Percentiles rank a stretch among this genome's conserved stretches.
phyloP scores from a whole-genome alignment of 2,113 vertebrate species.

The Gobius niger region DNA sequence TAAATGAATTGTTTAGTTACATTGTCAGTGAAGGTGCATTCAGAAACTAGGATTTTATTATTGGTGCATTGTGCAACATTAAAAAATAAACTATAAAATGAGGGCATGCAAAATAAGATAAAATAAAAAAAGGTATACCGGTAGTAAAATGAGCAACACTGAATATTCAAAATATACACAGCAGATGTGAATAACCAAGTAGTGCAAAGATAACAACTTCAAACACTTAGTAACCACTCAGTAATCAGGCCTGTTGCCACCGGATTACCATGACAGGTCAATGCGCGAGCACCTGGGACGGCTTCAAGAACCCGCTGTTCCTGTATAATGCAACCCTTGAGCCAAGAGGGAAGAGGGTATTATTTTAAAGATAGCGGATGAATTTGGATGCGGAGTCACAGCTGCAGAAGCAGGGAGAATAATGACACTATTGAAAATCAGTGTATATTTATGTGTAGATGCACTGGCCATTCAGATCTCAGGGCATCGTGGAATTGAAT shows the following conservation, averaged over 20 bases:
- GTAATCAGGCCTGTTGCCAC: conserved; percentile 36
- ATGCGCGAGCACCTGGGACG: conserved; percentile 23
- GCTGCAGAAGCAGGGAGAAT: conserved; percentile 8
- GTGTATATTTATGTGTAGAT: neutral
- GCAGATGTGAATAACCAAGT: too few species aligned
- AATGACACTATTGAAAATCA: conserved; percentile 8
- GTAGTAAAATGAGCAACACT: too few species aligned
- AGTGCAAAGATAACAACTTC: neutral
- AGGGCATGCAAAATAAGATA: neutral
- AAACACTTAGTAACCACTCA: conserved; percentile 22
- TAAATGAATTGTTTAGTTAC: too few species aligned
- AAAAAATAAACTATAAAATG: conserved; percentile 11
- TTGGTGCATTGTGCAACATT: too few species aligned
- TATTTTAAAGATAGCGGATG: conserved; percentile 14
- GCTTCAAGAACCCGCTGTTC: conserved; percentile 29
- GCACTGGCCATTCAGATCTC: neutral
- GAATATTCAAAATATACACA: too few species aligned
- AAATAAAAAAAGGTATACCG: too few species aligned
- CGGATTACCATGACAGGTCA: conserved; percentile 36
- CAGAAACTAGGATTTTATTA: too few species aligned
- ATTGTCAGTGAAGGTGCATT: too few species aligned
- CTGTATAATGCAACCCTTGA: conserved; percentile 24
- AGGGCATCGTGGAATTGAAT: neutral
- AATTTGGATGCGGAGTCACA: conserved; percentile 13
- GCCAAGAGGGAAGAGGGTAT: conserved; percentile 18